Conservation (phyloP, 1,140 invertebrate species). For the Latrodectus geometricus region DNA sequence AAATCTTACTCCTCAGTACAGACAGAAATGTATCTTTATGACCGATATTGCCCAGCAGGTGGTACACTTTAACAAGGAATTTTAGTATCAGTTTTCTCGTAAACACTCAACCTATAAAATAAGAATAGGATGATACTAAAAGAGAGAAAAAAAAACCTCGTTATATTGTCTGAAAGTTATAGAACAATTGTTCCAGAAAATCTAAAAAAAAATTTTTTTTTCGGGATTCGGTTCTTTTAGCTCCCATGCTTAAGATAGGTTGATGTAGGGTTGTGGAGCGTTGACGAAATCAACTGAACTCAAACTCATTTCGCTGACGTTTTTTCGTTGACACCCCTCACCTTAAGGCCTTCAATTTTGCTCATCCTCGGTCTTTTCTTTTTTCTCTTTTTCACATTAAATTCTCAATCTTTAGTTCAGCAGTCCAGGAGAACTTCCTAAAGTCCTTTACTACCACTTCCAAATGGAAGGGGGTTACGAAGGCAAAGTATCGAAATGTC, state of each 20-base stretch:
- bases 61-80: neutral
- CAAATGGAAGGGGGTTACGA: conserved; percentile 18
- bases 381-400: conserved; percentile 40
- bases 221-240: neutral
- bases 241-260: neutral
- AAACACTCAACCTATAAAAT: conserved; percentile 29
- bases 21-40: neutral
- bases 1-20: no score
- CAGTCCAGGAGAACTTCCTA: conserved; percentile 33
- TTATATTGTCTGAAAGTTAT: conserved; percentile 21
- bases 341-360: conserved; percentile 25
- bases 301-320: conserved; percentile 40
- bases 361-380: conserved; percentile 24
- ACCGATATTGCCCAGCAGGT: neutral
- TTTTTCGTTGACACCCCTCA: neutral
- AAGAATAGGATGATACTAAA: neutral
- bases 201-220: neutral
- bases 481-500: conserved; percentile 34
- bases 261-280: conserved; percentile 44
- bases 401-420: conserved; percentile 54
- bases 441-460: conserved; percentile 51
- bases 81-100: conserved; percentile 12
- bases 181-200: neutral
- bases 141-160: conserved; percentile 36
- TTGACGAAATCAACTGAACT: conserved; percentile 60